A percentile compares a stretch with the other conserved stretches of the same genome.
Conservation (phyloP, 2,888 invertebrate species). For the Aspidiotus rigidus region DNA sequence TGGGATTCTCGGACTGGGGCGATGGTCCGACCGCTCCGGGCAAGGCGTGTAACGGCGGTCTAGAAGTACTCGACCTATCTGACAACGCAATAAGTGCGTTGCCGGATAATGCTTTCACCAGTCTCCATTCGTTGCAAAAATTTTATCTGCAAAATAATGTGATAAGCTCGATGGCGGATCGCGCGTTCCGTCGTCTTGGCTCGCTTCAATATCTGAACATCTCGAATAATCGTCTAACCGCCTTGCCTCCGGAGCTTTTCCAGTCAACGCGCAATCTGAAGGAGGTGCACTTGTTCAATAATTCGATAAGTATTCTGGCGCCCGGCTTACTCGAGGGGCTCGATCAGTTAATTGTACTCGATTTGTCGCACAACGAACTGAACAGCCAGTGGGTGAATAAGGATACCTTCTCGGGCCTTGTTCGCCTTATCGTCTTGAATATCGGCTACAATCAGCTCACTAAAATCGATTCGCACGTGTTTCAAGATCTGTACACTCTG, state of each 20-base stretch:
- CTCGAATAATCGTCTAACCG: constrained; percentile 81
- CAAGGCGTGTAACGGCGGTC: constrained; percentile 58
- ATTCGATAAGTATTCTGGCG: constrained; percentile 77
- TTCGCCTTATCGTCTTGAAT: constrained; percentile 77
- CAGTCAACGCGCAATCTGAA: constrained; percentile 67
- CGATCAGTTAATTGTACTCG: constrained; percentile 68
- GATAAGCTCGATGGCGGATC: constrained; percentile 77
- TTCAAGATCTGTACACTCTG: constrained; percentile 76
- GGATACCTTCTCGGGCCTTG: constrained; percentile 76
- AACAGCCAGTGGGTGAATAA: constrained; percentile 79
- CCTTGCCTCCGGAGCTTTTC: constrained; percentile 77
- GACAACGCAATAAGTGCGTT: constrained; percentile 75
- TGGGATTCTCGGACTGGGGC: constrained; percentile 66
- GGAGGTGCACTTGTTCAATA: constrained; percentile 84
- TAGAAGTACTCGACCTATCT: constrained; percentile 58
- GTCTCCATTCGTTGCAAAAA: constrained; percentile 64
- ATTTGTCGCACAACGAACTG: constrained; percentile 76
- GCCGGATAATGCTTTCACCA: constrained; percentile 73
- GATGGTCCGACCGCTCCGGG: constrained; percentile 57
- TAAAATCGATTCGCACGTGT: constrained; percentile 71
- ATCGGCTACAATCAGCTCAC: constrained; percentile 75
- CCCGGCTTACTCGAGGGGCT: constrained; percentile 76
- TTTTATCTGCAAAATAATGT: constrained; percentile 81
- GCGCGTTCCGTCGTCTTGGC: constrained; percentile 69
- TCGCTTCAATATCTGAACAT: constrained; percentile 77